Conservation (phyloP, 2,113 vertebrate genomes). For the Phaetusa simplex region DNA sequence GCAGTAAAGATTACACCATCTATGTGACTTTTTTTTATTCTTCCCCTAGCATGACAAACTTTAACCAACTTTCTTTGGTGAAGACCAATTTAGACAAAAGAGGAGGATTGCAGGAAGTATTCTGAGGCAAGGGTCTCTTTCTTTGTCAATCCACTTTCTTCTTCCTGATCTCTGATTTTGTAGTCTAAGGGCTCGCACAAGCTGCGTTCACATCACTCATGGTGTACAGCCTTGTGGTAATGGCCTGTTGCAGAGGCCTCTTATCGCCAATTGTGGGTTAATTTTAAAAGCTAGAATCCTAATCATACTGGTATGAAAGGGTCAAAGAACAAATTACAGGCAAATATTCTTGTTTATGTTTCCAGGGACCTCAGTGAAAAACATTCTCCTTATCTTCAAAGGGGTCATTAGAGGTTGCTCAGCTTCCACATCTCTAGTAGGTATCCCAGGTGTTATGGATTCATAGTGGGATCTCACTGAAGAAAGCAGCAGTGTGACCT, state of each 20-base stretch:
- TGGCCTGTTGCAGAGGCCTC: background rate
- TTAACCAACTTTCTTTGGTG: background rate
- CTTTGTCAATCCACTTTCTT: background rate
- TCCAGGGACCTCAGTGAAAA: background rate
- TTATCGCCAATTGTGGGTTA: background rate
- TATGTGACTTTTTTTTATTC: background rate
- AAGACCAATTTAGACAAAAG: constrained; percentile 17
- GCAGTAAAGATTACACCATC: background rate
- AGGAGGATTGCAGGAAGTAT: background rate
- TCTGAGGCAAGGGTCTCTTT: background rate
- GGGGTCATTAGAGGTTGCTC: background rate
- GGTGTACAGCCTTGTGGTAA: background rate
- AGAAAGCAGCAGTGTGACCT: background rate
- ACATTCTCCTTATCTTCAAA: background rate
- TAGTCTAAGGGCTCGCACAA: background rate
- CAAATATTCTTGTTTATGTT: background rate
- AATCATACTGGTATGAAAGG: background rate
- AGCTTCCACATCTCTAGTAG: background rate
- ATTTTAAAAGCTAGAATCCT: background rate
- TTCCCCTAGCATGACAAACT: background rate
- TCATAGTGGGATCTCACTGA: background rate
- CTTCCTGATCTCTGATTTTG: background rate
- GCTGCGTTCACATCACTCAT: background rate
- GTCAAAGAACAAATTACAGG: background rate
- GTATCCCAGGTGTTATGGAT: background rate